Evolutionary conservation across 2,888 invertebrate genomes (phyloP).

Genomic region (Lasioglossum pauxillum): DNA sequence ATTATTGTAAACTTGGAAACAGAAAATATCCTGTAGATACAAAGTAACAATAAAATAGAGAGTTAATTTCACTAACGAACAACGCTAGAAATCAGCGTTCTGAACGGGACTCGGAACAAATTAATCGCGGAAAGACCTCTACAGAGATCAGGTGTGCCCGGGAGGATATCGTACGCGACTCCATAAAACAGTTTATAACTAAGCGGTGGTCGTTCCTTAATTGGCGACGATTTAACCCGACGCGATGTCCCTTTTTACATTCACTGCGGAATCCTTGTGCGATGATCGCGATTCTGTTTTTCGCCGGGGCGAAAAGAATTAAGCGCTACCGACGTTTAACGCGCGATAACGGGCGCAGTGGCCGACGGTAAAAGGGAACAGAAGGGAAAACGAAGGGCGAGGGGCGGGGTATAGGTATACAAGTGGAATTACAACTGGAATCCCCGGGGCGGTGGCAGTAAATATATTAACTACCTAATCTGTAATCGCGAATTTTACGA

Average conservation of each 20-base stretch:
- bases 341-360: slow-evolving; percentile 20
- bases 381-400: neutral
- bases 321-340: slow-evolving; percentile 27
- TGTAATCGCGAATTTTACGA: slow-evolving; percentile 66
- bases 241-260: neutral
- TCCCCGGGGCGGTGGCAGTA: slow-evolving; percentile 26
- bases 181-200: slow-evolving; percentile 42
- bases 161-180: neutral
- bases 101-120: neutral
- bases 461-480: slow-evolving; percentile 63
- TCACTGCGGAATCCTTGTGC: neutral
- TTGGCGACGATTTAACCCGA: slow-evolving; percentile 11
- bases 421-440: slow-evolving; percentile 38
- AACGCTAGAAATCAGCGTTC: neutral
- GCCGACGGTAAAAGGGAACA: neutral
- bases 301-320: neutral
- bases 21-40: too few relatives aligned
- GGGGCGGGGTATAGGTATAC: neutral
- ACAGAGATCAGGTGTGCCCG: neutral
- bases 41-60: too few relatives aligned
- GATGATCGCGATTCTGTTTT: neutral
- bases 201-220: slow-evolving; percentile 17
- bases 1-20: neutral
- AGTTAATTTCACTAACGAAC: slow-evolving; percentile 16
- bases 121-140: neutral